Base-by-base conservation (phyloP, 1,140 invertebrate species). In the Zaprionus lachaisei region DNA sequence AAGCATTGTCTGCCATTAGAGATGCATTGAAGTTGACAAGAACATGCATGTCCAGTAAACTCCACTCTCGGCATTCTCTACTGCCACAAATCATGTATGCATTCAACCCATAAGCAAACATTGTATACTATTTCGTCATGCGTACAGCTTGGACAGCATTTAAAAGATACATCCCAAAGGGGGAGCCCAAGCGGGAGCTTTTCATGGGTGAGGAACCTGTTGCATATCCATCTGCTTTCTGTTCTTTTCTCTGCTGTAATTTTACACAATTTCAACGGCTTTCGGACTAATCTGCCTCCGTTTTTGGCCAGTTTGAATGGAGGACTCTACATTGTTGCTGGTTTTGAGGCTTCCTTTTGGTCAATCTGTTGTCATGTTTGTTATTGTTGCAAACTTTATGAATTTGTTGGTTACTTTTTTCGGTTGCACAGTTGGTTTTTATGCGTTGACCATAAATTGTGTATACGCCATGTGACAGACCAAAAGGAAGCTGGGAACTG, bases 11-110 rank as follows among this genome's bases (percentile, higher is more conserved):
- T 67, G 24, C 17, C 54, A 57, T 67, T 67, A 67, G 17, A 57
- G 57, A 57, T 67, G 64, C 64, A 67, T 67, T 57, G 64, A 22
- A 67, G 17, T 67, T 31, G 64, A 49, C 37, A 57, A 58, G 54
- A 57, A 67, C 54, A 67, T 47, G 38, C 64, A 67, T 67, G 64
- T 58, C 55, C 55, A 31, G 38, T 26, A n/a, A 55, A 67, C 38
- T 31, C 64, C 20, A 67, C 38, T 31, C 64, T 28, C 9, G 17
- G 7, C 26, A 56, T 6, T 56, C 54, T 17, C 2, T 17, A 47
- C 6, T 28, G 24, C 54, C 26, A 56, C 24, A 56, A 51, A 51
- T 24, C 20, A 14, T 51, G 20, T 24, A 51, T 51, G 47, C 47
- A 51, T 51, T 22, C 47, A 14, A 22, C 17, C 47, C 47, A 1